phyloP scores from a whole-genome alignment of 2,113 vertebrate genomes.

The Uria aalge region DNA sequence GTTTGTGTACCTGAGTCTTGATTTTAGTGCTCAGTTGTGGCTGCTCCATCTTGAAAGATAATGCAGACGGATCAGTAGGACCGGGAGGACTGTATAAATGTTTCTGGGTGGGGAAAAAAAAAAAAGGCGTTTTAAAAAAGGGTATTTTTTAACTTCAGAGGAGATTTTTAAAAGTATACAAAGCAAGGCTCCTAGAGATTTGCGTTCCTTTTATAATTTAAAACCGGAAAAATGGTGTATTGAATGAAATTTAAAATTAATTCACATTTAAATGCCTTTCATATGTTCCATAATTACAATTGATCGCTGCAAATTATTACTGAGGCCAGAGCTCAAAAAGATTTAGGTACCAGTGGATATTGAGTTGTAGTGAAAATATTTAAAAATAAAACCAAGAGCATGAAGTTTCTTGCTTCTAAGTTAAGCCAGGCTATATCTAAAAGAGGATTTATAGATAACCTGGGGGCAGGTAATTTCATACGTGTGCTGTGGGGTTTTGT shows the following conservation, averaged over 20 bases:
- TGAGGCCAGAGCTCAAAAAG: neutral
- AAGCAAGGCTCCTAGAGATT: neutral
- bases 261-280: neutral
- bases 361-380: neutral
- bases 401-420: neutral
- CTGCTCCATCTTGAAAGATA: neutral
- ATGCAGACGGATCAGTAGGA: accelerated
- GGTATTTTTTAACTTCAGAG: neutral
- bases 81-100: neutral
- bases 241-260: neutral
- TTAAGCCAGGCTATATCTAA: neutral
- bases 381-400: neutral
- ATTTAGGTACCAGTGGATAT: neutral
- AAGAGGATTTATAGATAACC: neutral
- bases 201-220: neutral
- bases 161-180: neutral
- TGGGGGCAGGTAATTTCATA: neutral
- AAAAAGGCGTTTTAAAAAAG: neutral
- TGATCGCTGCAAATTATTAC: neutral
- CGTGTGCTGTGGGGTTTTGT: neutral
- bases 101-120: neutral
- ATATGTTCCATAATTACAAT: accelerated
- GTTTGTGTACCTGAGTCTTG: neutral
- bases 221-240: neutral
- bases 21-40: neutral